Percentiles rank a stretch among this genome's conserved stretches.
Evolutionary conservation across 1,140 invertebrate species (phyloP).

Genomic region (roundworm (Caenorhabditis elegans)): WBcel235 BX284604.4:7811001-7811500

Average conservation of each 20-base stretch:
- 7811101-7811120: no score
- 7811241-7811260: conserved; percentile 2
- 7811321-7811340: not conserved
- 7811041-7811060: no score
- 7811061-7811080: no score
- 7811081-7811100: no score
- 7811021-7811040: no score
- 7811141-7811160: no score
- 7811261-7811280: not conserved
- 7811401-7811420: not conserved
- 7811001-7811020: no score
- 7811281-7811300: not conserved
- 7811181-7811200: no score
- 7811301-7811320: not conserved
- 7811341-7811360: not conserved
- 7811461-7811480: not conserved
- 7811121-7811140: no score
- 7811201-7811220: no score
- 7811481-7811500: not conserved
- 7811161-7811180: no score
- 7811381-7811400: not conserved
- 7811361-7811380: not conserved
- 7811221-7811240: not conserved
- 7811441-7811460: not conserved
- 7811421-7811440: not conserved